Evolutionary conservation across 2,888 invertebrate genomes (phyloP).

Genomic region (Sthenelais limicola): DNA sequence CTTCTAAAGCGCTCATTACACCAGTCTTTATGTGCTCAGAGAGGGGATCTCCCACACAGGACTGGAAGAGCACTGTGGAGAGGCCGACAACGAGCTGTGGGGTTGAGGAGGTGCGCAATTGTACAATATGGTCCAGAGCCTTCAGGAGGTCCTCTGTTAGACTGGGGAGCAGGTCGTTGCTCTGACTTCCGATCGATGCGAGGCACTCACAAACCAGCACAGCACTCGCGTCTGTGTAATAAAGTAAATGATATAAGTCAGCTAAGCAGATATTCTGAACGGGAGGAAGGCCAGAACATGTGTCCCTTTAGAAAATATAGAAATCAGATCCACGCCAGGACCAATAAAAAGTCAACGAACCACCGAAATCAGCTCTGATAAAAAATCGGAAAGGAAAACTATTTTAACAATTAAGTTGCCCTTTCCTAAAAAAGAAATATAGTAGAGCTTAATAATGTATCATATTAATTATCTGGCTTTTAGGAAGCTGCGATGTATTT

Average conservation of each 20-base stretch:
- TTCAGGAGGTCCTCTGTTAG: conserved; percentile 75
- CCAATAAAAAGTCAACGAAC: too few relatives aligned
- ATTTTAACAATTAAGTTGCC: too few relatives aligned
- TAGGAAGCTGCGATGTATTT: too few relatives aligned
- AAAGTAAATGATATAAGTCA: background rate
- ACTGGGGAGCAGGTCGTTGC: conserved; percentile 76
- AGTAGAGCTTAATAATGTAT: too few relatives aligned
- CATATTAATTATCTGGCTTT: too few relatives aligned
- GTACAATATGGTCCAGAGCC: conserved; percentile 18
- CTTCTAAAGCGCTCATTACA: conserved; percentile 26
- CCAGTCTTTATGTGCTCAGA: conserved; percentile 3
- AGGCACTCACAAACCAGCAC: conserved; percentile 81
- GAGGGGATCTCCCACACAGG: conserved; percentile 55
- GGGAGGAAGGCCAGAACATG: too few relatives aligned
- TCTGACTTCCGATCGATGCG: conserved; percentile 81
- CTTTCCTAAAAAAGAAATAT: too few relatives aligned
- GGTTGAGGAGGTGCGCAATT: background rate
- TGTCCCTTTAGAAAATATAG: too few relatives aligned
- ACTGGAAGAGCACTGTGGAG: conserved; percentile 88
- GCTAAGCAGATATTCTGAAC: too few relatives aligned
- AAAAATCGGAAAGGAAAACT: too few relatives aligned
- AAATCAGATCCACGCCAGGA: too few relatives aligned
- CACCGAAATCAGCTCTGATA: too few relatives aligned
- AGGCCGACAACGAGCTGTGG: conserved; percentile 71
- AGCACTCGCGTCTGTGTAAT: conserved; percentile 48